A percentile compares a stretch with the other conserved stretches of the same genome.
Evolutionary conservation across 2,888 invertebrate genomes (phyloP).

Genomic region (Maniola hyperantus): DNA sequence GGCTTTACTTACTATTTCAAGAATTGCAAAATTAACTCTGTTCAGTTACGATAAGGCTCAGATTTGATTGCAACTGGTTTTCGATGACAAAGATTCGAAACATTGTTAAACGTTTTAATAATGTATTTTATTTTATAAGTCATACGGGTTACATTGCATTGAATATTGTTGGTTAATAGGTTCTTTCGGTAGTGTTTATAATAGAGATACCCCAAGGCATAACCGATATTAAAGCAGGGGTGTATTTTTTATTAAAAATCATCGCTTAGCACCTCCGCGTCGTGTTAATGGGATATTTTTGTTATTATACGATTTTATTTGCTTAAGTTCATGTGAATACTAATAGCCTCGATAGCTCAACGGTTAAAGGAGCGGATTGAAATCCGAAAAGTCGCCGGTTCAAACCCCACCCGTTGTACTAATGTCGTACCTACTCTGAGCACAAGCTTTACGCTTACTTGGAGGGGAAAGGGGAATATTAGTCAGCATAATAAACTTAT

Average conservation of each 20-base stretch:
- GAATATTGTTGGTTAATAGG: constrained; percentile 11
- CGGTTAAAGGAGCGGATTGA: too few relatives aligned
- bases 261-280: constrained; percentile 60
- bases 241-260: constrained; percentile 73
- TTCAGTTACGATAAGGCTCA: fast-evolving
- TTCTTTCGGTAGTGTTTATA: constrained; percentile 32
- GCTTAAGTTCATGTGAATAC: constrained; percentile 31
- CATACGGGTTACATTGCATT: constrained; percentile 30
- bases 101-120: background rate
- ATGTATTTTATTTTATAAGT: background rate
- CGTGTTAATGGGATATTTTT: constrained; percentile 46
- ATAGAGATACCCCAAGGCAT: constrained; percentile 57
- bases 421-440: too few relatives aligned
- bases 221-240: constrained; percentile 68
- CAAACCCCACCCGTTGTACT: too few relatives aligned
- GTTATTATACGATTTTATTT: constrained; percentile 41
- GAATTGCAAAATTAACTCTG: constrained; percentile 36
- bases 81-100: background rate
- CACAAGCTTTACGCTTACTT: too few relatives aligned
- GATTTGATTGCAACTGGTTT: constrained; percentile 9
- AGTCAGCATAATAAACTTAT: too few relatives aligned
- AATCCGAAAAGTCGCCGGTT: too few relatives aligned
- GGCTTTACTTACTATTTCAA: constrained; percentile 42
- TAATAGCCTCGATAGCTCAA: too few relatives aligned
- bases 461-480: too few relatives aligned